These are phyloP conservation scores for Callopanchax toddi DNA, from an alignment of 2,113 vertebrate species.

Conservation along the genomic window DNA sequence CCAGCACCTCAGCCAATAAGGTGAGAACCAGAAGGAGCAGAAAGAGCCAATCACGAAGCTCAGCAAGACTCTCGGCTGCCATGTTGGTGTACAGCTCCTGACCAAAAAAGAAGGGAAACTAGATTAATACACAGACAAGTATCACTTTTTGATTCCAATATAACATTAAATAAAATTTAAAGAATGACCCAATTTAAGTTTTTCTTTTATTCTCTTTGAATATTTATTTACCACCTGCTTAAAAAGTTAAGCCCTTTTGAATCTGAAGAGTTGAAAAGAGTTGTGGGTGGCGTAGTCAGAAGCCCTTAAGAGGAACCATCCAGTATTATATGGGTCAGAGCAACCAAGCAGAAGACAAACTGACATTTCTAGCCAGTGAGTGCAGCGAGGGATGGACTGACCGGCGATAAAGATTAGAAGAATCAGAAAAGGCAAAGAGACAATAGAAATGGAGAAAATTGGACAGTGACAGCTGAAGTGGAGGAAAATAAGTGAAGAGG, in stretches of 20 bases:
- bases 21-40: slow-evolving; percentile 90
- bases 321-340: slow-evolving; percentile 70
- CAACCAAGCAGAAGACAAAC: slow-evolving; percentile 65
- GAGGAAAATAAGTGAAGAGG: slow-evolving; percentile 41
- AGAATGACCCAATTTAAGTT: slow-evolving; percentile 3
- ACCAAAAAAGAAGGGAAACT: slow-evolving; percentile 42
- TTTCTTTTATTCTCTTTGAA: not conserved
- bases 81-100: slow-evolving; percentile 71
- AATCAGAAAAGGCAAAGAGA: slow-evolving; percentile 58
- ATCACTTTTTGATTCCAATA: not conserved
- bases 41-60: slow-evolving; percentile 91
- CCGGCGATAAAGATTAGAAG: slow-evolving; percentile 53
- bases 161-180: too few relatives aligned
- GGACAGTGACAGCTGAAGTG: slow-evolving; percentile 62
- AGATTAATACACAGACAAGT: slow-evolving; percentile 37
- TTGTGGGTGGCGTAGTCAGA: slow-evolving; percentile 33
- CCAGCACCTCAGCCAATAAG: slow-evolving; percentile 88
- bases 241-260: slow-evolving; percentile 14
- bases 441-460: slow-evolving; percentile 69
- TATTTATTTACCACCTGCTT: slow-evolving; percentile 21
- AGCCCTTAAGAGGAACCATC: slow-evolving; percentile 37
- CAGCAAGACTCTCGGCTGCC: slow-evolving; percentile 84
- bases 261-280: slow-evolving; percentile 27
- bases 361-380: slow-evolving; percentile 57
- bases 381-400: slow-evolving; percentile 47